Base-by-base conservation (phyloP, 2,797 vertebrate genomes). In the Chaetodon trifasciatus region DNA sequence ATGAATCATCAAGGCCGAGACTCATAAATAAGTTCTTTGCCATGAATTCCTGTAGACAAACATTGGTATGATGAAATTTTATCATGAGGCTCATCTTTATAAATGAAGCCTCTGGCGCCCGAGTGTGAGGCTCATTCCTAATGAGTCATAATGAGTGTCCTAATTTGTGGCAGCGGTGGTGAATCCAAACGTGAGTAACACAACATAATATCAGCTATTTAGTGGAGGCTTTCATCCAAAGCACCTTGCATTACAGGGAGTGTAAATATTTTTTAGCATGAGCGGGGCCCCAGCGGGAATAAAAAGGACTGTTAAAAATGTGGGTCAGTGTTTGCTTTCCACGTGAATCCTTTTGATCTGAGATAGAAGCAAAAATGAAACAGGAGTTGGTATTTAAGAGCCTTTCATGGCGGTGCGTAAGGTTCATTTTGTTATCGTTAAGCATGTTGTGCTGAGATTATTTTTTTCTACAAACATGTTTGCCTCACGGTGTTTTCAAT, bases 131-230 rank as follows among this genome's bases (percentile, higher is more conserved):
- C 35, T 79, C 65, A 28, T 67, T 86, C 61, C 71, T 86, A 89
- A 87, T 88, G 88, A 91, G 73, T 88, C 86, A 69, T 88, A 91
- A 91, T 82, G 85, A 90, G 86, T 53, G 80, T 77, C 83, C 87
- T 88, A 86, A 88, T 91, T 85, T 74, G 64, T 63, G 70, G 70
- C 47, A 63, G 61, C 69, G 39, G 62, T n/a, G 64, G 57, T 77
- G 79, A 84, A 85, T 86, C 75, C 78, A 82, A 91, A 81, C 76
- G 57, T 76, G 79, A 83, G 79, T 63, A 76, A 77, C 19, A 39
- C 81, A 73, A 77, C 71, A 84, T 82, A 74, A 81, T 81, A 82
- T 79, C 70, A 70, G 74, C 74, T 68, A 72, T 86, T 91, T 82
- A 88, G 75, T 24, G 24, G 68, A 80, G 46, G 76, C 83, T 84